These are phyloP conservation scores for Drosophila vallismaia DNA, from an alignment of 2,888 invertebrate genomes.

Conservation along the genomic window DNA sequence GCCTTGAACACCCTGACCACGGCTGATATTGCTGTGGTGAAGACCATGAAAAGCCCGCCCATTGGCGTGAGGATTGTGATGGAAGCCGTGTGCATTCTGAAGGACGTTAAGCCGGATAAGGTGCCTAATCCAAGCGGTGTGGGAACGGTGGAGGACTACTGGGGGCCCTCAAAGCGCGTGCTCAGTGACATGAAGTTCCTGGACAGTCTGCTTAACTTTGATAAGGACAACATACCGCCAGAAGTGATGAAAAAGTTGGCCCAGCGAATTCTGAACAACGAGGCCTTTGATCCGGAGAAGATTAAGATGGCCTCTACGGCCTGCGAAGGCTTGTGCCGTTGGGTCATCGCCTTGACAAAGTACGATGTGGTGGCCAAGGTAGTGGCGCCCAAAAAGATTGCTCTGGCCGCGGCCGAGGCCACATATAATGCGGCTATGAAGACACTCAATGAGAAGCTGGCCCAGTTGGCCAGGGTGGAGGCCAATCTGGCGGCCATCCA, in stretches of 20 bases:
- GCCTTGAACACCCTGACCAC: constrained; percentile 96
- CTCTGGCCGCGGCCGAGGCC: constrained; percentile 93
- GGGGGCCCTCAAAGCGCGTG: constrained; percentile 95
- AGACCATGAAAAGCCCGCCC: constrained; percentile 98
- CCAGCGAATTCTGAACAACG: constrained; percentile 91
- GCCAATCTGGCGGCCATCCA: constrained; percentile 86
- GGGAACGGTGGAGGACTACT: constrained; percentile 95
- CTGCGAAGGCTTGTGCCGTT: constrained; percentile 95
- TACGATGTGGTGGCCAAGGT: constrained; percentile 97
- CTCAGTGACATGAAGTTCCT: constrained; percentile 96
- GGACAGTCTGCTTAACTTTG: constrained; percentile 93
- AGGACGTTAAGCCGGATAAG: constrained; percentile 95
- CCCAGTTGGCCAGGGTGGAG: constrained; percentile 85
- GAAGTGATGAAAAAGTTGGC: constrained; percentile 92
- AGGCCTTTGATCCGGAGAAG: constrained; percentile 96
- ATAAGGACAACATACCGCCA: constrained; percentile 95
- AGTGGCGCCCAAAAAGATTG: constrained; percentile 96
- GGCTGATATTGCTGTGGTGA: constrained; percentile 94
- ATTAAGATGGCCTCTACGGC: constrained; percentile 94
- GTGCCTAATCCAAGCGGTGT: constrained; percentile 92
- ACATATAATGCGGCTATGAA: constrained; percentile 89
- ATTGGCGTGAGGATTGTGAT: constrained; percentile 94
- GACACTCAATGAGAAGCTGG: constrained; percentile 86
- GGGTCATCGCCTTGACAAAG: constrained; percentile 97
- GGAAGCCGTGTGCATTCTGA: constrained; percentile 97